These are phyloP conservation scores for Sebastes steindachneri DNA, from an alignment of 2,797 vertebrate species.

Conservation along the genomic window DNA sequence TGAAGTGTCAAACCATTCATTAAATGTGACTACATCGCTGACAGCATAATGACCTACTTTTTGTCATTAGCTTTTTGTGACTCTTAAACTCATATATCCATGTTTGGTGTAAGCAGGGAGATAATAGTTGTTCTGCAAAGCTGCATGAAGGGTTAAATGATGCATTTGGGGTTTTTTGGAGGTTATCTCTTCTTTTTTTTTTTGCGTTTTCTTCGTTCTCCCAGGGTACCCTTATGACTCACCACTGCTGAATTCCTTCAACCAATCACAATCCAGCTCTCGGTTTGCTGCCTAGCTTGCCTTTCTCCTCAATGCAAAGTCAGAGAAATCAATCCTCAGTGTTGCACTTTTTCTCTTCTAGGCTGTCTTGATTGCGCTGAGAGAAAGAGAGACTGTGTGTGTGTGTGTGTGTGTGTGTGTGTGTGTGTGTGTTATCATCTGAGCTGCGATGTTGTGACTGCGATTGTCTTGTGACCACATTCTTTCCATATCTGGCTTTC, in stretches of 20 bases:
- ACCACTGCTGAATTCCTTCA: conserved; percentile 75
- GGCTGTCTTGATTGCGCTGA: conserved; percentile 1
- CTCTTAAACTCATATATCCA: neutral
- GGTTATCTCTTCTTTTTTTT: conserved; percentile 1
- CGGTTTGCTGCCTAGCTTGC: conserved; percentile 15
- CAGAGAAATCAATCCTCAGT: conserved; percentile 41
- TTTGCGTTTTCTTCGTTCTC: conserved; percentile 30
- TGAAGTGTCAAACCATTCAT: conserved; percentile 20
- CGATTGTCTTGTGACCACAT: conserved; percentile 22
- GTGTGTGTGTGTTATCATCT: neutral
- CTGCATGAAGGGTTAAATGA: conserved; percentile 6
- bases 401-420: neutral
- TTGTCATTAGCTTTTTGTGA: neutral
- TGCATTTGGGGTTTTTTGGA: conserved; percentile 10
- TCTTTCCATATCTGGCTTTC: conserved; percentile 14
- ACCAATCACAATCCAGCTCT: conserved; percentile 68
- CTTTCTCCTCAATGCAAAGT: conserved; percentile 43
- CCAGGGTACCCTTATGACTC: conserved; percentile 71
- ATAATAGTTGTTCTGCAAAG: neutral
- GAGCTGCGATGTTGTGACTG: neutral
- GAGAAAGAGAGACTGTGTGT: neutral
- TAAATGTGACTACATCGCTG: conserved; percentile 5
- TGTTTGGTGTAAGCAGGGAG: neutral
- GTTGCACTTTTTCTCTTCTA: conserved; percentile 17
- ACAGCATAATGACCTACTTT: conserved; percentile 52